These are phyloP conservation scores for Melanerpes formicivorus DNA, from an alignment of 2,113 vertebrate genomes.

Conservation along the genomic window DNA sequence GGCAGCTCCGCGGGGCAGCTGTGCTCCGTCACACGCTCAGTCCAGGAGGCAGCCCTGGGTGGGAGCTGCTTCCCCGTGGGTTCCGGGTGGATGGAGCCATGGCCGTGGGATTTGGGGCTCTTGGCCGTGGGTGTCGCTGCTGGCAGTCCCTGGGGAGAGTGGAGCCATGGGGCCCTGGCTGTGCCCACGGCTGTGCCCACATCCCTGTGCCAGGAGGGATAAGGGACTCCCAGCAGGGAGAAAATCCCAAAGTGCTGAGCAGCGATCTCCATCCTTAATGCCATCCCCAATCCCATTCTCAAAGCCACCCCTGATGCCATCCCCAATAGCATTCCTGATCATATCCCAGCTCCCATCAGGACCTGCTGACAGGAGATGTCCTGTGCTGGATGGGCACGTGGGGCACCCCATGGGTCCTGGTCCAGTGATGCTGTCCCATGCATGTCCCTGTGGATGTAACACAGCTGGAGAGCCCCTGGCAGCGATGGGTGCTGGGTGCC, in stretches of 20 bases:
- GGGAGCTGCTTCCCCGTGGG: background rate
- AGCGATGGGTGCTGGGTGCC: background rate
- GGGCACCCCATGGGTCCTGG: background rate
- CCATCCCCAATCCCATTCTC: background rate
- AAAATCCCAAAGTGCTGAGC: background rate
- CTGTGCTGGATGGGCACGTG: fast-evolving
- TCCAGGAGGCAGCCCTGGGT: background rate
- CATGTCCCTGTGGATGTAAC: fast-evolving
- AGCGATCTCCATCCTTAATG: fast-evolving
- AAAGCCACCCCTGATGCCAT: background rate
- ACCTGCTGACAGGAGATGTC: background rate
- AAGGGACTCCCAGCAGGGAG: background rate
- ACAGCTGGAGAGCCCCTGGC: fast-evolving
- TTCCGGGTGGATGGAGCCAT: too few species aligned
- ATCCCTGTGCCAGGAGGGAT: background rate
- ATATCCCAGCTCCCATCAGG: background rate
- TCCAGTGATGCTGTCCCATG: background rate
- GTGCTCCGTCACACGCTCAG: background rate
- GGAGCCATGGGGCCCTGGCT: background rate
- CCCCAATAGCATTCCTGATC: fast-evolving
- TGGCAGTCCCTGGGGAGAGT: background rate
- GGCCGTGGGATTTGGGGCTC: too few species aligned
- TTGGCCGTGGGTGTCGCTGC: too few species aligned
- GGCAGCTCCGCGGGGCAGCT: conserved; percentile 32
- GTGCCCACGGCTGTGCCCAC: background rate